Percentiles rank a stretch among this genome's conserved stretches.
Conservation (phyloP, 1,140 invertebrate genomes). For the Leptopilina boulardi region DNA sequence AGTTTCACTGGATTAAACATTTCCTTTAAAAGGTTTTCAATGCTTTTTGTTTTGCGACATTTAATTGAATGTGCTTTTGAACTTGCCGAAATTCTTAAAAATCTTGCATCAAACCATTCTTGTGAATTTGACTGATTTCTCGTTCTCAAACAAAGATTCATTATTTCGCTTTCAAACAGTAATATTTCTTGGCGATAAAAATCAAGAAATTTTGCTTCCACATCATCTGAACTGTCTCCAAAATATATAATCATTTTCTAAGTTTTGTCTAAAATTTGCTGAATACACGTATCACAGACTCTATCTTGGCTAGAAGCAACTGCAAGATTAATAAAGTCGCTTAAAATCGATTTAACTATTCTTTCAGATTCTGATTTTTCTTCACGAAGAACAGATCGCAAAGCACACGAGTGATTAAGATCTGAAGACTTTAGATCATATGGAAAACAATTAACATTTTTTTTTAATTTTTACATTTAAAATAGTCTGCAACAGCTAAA, state of each 20-base stretch:
- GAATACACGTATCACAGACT: background rate
- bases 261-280: background rate
- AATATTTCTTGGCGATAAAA: conserved; percentile 57
- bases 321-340: background rate
- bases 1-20: conserved; percentile 47
- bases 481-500: background rate
- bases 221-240: background rate
- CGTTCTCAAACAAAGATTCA: conserved; percentile 60
- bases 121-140: conserved; percentile 50
- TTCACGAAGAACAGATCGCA: conserved; percentile 33
- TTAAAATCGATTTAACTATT: background rate
- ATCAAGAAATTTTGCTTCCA: conserved; percentile 49
- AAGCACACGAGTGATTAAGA: conserved; percentile 24
- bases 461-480: background rate
- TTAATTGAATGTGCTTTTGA: conserved; percentile 56
- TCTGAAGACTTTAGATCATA: conserved; percentile 31
- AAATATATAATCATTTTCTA: background rate
- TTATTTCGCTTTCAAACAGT: conserved; percentile 55
- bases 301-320: background rate
- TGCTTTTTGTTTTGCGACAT: conserved; percentile 46
- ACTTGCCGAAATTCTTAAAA: conserved; percentile 52
- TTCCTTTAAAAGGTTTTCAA: conserved; percentile 44
- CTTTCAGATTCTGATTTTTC: conserved; percentile 34
- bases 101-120: conserved; percentile 49
- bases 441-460: conserved; percentile 30